Evolutionary conservation across 2,888 invertebrate species (phyloP), one percentile per base, ranked within the genome.

Genomic region (Adelognathus sp.): DNA sequence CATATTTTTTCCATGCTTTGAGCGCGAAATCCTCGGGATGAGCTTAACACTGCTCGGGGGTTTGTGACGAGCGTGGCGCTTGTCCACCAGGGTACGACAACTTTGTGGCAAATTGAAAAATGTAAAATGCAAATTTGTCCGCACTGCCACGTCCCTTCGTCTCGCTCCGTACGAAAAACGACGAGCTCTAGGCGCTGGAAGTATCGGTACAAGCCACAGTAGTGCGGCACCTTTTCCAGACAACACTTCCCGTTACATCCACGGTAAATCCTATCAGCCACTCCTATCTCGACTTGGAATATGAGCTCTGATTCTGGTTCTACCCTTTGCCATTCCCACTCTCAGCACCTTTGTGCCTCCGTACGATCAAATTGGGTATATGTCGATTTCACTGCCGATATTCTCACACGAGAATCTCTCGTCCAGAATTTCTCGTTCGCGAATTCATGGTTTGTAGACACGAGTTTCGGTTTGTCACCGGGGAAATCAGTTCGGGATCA

Each of bases 51-150:
- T 11, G 67, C 67, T 52, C 14, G 16, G 39, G n/a, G 50, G 27
- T 54, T 72, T 41, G 46, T 58, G 56, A 56, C 56, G 56, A n/a
- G 52, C 72, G 54, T 36, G 63, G 6, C 61, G 6, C 36, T 71
- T 14, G 11, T 21, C 14, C 18, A 21, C 39, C 67, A 71, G 72
- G 79, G 29, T 58, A 70, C 75, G 81, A 80, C 80, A 76, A 84
- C 81, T 87, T 76, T 39, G 69, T 70, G 67, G 81, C 80, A 85
- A 86, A 86, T 87, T 85, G 87, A 83, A 85, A 86, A 86, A 87
- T 86, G 83, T 84, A 86, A 85, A 86, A 85, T 84, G 84, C 82
- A 81, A 85, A 83, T 81, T 70, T n/a, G n/a, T n/a, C n/a, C 72
- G 39, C 6, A 64, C 56, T 56, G 31, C 41, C 46, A 16, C 33